A percentile compares a stretch with the other conserved stretches of the same genome.
These are phyloP conservation scores for Noctua janthe DNA, from an alignment of 2,888 invertebrate species.

Conservation along the genomic window DNA sequence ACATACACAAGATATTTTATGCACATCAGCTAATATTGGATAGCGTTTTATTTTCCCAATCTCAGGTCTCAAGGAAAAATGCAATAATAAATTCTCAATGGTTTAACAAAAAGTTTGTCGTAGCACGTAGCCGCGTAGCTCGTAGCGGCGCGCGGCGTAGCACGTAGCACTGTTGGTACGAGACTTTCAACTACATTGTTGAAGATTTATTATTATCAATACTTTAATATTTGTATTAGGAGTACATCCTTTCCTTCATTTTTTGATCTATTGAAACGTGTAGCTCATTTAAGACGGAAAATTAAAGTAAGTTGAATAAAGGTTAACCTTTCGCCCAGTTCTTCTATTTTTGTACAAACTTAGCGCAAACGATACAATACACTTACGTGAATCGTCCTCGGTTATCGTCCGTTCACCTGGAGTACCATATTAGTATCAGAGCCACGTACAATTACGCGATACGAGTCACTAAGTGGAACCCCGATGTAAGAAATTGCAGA, in stretches of 20 bases:
- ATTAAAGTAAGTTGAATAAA: neutral
- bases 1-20: constrained; percentile 2
- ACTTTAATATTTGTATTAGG: neutral
- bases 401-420: constrained; percentile 17
- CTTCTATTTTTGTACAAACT: constrained; percentile 8
- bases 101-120: constrained; percentile 40
- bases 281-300: neutral
- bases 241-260: neutral
- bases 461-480: constrained; percentile 23
- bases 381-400: constrained; percentile 3
- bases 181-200: constrained; percentile 19
- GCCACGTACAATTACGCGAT: constrained; percentile 55
- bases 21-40: neutral
- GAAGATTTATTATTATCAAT: constrained; percentile 20
- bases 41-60: neutral
- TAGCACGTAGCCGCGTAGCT: constrained; percentile 50
- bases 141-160: constrained; percentile 41
- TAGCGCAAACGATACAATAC: constrained; percentile 28
- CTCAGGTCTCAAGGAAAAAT: constrained; percentile 12
- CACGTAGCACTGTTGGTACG: constrained; percentile 39
- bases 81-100: constrained; percentile 28
- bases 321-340: neutral
- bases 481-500: neutral
- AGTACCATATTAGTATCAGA: constrained; percentile 31
- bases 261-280: neutral